phyloP scores from a whole-genome alignment of 2,113 vertebrate genomes.

The Synchiropus splendidus region DNA sequence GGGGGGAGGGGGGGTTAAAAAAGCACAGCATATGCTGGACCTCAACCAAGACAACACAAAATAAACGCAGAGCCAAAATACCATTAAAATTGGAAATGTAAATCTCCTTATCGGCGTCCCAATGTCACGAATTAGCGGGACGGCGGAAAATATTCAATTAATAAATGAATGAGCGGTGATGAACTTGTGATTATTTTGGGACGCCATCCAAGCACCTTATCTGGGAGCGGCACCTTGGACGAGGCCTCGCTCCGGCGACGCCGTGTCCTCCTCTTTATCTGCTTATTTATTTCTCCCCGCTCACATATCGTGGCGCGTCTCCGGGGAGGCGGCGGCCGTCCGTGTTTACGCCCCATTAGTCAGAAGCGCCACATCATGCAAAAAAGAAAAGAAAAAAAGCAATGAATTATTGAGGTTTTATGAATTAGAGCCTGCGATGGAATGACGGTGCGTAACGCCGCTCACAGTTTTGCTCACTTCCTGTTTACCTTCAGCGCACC shows the following conservation, averaged over 20 bases:
- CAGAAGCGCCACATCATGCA: constrained; percentile 44
- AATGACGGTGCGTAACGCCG: constrained; percentile 53
- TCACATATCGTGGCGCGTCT: constrained; percentile 24
- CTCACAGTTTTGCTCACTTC: constrained; percentile 12
- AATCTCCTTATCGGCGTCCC: constrained; percentile 68
- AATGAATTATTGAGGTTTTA: constrained; percentile 66
- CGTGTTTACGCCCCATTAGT: constrained; percentile 63
- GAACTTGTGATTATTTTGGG: constrained; percentile 74
- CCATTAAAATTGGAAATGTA: constrained; percentile 73
- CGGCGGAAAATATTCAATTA: constrained; percentile 73
- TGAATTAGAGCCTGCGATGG: constrained; percentile 59
- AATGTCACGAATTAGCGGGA: constrained; percentile 62
- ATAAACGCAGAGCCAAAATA: constrained; percentile 67
- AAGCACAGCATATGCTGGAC: constrained; percentile 57
- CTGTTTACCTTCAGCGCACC: constrained; percentile 9
- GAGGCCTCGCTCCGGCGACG: constrained; percentile 62
- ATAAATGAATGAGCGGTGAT: constrained; percentile 72
- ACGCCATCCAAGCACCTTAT: constrained; percentile 70
- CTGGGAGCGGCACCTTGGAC: constrained; percentile 70
- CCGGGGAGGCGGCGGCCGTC: constrained; percentile 28
- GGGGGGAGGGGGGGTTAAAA: constrained; percentile 8
- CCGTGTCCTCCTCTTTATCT: constrained; percentile 59
- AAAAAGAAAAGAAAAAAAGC: constrained; percentile 23
- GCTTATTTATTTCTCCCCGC: constrained; percentile 53
- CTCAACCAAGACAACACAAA: constrained; percentile 58